These are phyloP conservation scores for Myrmophylax atrothorax DNA, from an alignment of 2,113 vertebrate species.

Conservation along the genomic window DNA sequence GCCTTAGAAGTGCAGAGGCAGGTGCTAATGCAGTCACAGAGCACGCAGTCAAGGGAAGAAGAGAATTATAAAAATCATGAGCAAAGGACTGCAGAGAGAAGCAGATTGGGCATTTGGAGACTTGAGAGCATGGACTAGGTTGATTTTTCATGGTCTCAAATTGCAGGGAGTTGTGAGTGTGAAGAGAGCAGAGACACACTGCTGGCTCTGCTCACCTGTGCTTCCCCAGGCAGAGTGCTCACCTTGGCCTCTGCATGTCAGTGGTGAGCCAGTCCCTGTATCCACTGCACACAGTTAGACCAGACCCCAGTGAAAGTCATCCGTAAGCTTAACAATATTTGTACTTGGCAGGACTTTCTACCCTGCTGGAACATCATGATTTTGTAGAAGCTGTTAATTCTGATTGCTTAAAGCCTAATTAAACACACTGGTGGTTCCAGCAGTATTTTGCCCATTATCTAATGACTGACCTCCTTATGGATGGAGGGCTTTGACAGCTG, in stretches of 20 bases:
- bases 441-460: background rate
- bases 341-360: background rate
- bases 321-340: background rate
- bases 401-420: background rate
- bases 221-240: background rate
- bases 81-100: background rate
- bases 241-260: fast-evolving
- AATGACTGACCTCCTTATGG: background rate
- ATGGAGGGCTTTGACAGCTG: background rate
- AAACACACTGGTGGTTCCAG: background rate
- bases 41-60: background rate
- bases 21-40: constrained; percentile 52
- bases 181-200: background rate
- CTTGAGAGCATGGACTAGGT: background rate
- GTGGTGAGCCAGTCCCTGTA: fast-evolving
- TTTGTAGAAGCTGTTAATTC: background rate
- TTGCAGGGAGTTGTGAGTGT: background rate
- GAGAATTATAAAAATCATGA: background rate
- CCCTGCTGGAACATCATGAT: background rate
- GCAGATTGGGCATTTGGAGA: background rate
- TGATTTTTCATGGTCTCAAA: background rate
- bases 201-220: fast-evolving
- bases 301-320: background rate
- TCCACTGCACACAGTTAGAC: fast-evolving
- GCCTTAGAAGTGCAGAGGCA: constrained; percentile 55